Percentiles rank a stretch among this genome's conserved stretches.
phyloP scores from a whole-genome alignment of 2,113 vertebrate species.

The Chamaetylas fuelleborni region DNA sequence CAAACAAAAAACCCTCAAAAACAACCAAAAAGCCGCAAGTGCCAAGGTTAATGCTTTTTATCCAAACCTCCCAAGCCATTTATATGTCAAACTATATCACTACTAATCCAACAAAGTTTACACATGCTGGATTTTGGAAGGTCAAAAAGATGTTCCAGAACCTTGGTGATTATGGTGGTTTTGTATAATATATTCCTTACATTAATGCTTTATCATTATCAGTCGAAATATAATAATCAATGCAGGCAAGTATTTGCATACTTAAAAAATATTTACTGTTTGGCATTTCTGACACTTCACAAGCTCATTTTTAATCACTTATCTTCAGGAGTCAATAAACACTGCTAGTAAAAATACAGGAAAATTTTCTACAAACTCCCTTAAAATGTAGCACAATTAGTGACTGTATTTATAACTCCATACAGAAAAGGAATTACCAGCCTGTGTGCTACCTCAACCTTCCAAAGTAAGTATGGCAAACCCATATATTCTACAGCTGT shows the following conservation, averaged over 20 bases:
- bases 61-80: conserved; percentile 22
- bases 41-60: background rate
- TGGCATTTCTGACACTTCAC: background rate
- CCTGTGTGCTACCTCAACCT: background rate
- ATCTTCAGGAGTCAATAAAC: background rate
- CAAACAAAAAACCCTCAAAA: background rate
- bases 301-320: background rate
- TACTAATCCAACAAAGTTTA: conserved; percentile 45
- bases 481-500: background rate
- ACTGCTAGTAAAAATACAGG: background rate
- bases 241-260: background rate
- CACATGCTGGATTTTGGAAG: conserved; percentile 1
- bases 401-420: background rate
- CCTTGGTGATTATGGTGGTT: background rate
- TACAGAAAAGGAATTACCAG: background rate
- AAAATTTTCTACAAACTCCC: background rate
- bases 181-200: conserved; percentile 20
- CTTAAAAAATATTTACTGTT: background rate
- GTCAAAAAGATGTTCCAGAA: conserved; percentile 36
- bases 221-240: conserved; percentile 23
- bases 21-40: background rate
- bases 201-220: background rate
- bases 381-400: background rate
- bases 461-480: background rate
- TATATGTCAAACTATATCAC: conserved; percentile 40